Conservation (phyloP, 2,888 invertebrate species). For the Cantharis rustica region DNA sequence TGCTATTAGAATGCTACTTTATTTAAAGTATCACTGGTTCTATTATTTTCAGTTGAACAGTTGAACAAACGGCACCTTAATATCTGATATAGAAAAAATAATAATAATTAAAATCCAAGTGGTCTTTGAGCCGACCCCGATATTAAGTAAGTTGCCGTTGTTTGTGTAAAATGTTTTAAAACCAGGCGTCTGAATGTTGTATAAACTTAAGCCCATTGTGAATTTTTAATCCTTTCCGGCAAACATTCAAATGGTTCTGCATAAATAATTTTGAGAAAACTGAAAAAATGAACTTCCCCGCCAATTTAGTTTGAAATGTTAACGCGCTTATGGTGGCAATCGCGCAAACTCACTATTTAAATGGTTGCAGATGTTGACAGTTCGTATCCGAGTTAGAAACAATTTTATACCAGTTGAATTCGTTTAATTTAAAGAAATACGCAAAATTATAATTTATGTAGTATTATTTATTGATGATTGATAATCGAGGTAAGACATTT, state of each 20-base stretch:
- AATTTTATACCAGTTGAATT: not conserved
- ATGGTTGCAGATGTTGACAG: not conserved
- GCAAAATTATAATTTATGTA: not conserved
- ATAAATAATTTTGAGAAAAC: not conserved
- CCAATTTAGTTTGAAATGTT: not conserved
- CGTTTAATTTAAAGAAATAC: not conserved
- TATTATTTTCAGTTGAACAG: too few relatives aligned
- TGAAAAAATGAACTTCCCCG: not conserved
- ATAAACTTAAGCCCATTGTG: not conserved
- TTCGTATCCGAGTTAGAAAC: not conserved
- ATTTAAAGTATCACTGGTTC: too few relatives aligned
- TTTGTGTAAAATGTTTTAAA: not conserved
- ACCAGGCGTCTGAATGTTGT: not conserved
- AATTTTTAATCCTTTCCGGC: not conserved
- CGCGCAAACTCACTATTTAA: not conserved
- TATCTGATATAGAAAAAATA: too few relatives aligned
- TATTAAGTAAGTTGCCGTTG: not conserved
- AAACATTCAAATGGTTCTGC: not conserved
- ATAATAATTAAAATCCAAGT: too few relatives aligned
- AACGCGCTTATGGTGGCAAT: not conserved
- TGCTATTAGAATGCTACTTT: too few relatives aligned
- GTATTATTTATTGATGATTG: not conserved
- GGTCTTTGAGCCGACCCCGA: not conserved
- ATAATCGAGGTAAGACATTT: not conserved
- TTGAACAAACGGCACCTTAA: too few relatives aligned